Base-by-base conservation (phyloP, 2,797 vertebrate species). In the Macropodus opercularis region DNA sequence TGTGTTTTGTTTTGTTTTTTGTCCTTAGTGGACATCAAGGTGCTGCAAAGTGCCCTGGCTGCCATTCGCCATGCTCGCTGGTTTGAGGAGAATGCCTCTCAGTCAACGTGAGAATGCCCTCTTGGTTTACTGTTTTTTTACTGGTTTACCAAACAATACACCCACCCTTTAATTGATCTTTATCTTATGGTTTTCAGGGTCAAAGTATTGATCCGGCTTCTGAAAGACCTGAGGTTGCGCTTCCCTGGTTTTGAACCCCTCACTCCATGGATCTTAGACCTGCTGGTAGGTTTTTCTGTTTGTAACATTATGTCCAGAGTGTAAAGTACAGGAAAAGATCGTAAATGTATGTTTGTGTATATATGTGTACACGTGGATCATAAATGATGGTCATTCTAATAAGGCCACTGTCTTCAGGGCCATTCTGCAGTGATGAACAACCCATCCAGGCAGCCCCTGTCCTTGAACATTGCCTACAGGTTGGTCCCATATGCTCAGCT, bases 381-480 rank as follows among this genome's bases (percentile, higher is more conserved):
- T 4, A 35, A 14, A n/a, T n/a, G n/a, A n/a, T n/a, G n/a, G 36
- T 38, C 36, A 38, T 5, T 8, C 6, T 17, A 13, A n/a, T 36
- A 18, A 0, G 26, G 8, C 14, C 1, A 0, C 1, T 66, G 5
- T 79, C 23, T 77, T 68, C 79, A 99, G 97, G 97, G 95, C 0
- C 96, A 99, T 79, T 98, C 96, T 0, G 96, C 97, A 0, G 96
- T 98, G 64, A 99, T 99, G 96, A 99, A 98, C 85, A 98, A 98
- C 57, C 96, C 96, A 0, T 96, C 96, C 75, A 92, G 96, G 38
- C 97, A 98, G 85, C 97, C 97, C 0, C 83, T 99, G 82, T 94
- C 96, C 0, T 93, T 99, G 35, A 98, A 98, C 3, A 88, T 97
- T 4, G 96, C 95, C 14, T 99, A 98, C 92, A 98, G 95, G 96